These are phyloP conservation scores for Tetrao urogallus DNA, from an alignment of 2,113 vertebrate species.

Conservation along the genomic window DNA sequence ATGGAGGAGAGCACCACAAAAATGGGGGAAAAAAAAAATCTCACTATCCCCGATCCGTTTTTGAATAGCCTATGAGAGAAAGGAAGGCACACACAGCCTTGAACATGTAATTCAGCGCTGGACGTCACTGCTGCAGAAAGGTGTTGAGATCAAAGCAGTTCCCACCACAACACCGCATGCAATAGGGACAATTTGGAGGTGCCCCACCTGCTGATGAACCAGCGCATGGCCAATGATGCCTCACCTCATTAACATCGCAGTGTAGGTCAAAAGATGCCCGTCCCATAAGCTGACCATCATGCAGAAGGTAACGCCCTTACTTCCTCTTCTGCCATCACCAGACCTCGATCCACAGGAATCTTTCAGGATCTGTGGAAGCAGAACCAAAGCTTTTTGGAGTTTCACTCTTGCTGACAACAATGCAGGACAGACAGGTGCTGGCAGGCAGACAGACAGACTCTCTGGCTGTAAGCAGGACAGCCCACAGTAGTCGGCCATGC, in stretches of 20 bases:
- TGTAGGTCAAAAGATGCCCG: background rate
- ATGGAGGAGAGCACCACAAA: constrained; percentile 80
- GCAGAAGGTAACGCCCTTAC: background rate
- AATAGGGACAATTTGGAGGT: background rate
- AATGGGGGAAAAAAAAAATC: constrained; percentile 60
- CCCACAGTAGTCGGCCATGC: too few relatives aligned
- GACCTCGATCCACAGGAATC: background rate
- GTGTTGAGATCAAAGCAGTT: background rate
- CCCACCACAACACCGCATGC: background rate
- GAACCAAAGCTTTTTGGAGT: background rate
- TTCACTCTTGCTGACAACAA: too few relatives aligned
- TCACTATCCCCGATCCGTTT: constrained; percentile 37
- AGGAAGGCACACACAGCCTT: background rate
- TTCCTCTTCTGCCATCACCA: background rate
- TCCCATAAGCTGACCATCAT: background rate
- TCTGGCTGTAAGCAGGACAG: background rate
- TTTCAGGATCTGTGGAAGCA: background rate
- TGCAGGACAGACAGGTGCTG: background rate
- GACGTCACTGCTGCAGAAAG: background rate
- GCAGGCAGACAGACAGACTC: background rate
- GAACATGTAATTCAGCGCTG: background rate
- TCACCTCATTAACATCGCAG: background rate
- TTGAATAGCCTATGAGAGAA: constrained; percentile 31
- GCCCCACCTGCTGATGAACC: background rate
- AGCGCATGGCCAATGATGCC: background rate